Evolutionary conservation across 2,113 vertebrate species (phyloP).

Genomic region (Uria aalge): DNA sequence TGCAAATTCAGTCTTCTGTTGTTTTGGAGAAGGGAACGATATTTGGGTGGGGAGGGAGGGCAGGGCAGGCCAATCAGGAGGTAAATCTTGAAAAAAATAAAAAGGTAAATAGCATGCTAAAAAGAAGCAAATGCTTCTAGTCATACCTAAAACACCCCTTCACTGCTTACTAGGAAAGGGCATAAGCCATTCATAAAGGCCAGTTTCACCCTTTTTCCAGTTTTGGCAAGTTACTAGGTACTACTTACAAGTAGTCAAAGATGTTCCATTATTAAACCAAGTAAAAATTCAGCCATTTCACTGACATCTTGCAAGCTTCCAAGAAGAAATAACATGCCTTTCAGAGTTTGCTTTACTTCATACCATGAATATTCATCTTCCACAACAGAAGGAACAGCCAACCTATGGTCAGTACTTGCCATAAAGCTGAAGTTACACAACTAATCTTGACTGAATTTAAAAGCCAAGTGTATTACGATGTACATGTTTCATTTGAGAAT

Average conservation of each 20-base stretch:
- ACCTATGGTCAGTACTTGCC: not conserved
- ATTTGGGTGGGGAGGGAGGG: not conserved
- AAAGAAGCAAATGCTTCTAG: not conserved
- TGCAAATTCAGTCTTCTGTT: not conserved
- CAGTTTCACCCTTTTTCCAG: not conserved
- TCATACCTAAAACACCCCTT: not conserved
- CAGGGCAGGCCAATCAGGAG: not conserved
- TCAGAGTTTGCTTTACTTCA: not conserved
- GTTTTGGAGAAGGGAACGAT: not conserved
- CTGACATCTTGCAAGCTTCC: not conserved
- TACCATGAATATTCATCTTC: not conserved
- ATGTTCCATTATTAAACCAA: not conserved
- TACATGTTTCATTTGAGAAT: not conserved
- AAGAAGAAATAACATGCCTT: not conserved
- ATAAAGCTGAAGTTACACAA: not conserved
- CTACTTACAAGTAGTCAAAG: not conserved
- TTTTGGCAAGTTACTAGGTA: not conserved
- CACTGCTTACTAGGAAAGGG: not conserved
- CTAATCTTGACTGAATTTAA: not conserved
- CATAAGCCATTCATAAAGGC: not conserved
- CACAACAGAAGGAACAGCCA: not conserved
- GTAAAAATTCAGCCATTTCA: not conserved
- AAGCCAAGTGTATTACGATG: not conserved
- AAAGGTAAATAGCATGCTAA: not conserved
- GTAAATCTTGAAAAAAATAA: not conserved